Conservation (phyloP, 35 echinoderm and acorn worm genomes). For the Apostichopus californicus region DNA sequence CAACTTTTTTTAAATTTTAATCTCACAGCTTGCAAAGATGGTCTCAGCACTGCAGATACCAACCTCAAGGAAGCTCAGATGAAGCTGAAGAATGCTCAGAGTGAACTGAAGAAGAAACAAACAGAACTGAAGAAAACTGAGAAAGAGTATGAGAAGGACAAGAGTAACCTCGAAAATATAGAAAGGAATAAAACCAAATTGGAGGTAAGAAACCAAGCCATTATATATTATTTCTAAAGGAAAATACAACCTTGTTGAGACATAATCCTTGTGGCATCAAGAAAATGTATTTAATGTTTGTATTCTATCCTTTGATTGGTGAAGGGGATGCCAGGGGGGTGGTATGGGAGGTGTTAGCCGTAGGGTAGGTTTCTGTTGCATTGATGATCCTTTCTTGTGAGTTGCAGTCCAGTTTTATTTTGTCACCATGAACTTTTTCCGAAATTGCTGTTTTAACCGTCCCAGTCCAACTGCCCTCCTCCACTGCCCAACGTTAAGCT, state of each 20-base stretch:
- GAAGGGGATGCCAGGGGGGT: too few species aligned
- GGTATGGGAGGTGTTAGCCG: too few species aligned
- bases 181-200: constrained; percentile 84
- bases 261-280: too few species aligned
- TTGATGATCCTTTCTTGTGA: too few species aligned
- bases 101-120: constrained; percentile 92
- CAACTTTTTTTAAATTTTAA: background rate
- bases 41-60: constrained; percentile 80
- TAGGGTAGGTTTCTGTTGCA: too few species aligned
- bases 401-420: too few species aligned
- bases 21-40: constrained; percentile 79
- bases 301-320: background rate
- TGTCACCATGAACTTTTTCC: too few species aligned
- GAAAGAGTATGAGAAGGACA: constrained; percentile 94
- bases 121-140: constrained; percentile 76
- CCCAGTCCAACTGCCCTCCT: too few species aligned
- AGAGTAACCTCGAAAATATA: constrained; percentile 71
- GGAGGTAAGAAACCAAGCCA: constrained; percentile 58
- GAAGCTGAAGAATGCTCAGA: constrained; percentile 87
- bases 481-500: too few species aligned
- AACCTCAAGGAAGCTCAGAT: constrained; percentile 90
- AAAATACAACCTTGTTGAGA: background rate
- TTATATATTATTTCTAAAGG: too few species aligned
- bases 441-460: too few species aligned
- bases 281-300: background rate